phyloP scores from a whole-genome alignment of 2,888 invertebrate genomes.

The Cataglyphis livida region DNA sequence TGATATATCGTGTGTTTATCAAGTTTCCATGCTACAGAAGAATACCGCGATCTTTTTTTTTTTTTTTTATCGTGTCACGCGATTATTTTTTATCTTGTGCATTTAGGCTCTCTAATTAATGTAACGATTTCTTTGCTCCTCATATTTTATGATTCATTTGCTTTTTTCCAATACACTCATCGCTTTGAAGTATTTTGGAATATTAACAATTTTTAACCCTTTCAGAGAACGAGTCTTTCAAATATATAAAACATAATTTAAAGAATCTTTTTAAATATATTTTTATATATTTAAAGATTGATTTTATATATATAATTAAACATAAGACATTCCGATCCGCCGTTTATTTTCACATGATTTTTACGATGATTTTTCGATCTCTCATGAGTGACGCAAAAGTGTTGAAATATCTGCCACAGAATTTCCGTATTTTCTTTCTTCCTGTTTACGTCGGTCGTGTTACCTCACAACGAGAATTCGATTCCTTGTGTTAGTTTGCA shows the following conservation, averaged over 20 bases:
- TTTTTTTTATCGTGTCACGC: slow-evolving; percentile 29
- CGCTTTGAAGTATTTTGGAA: background rate
- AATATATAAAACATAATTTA: background rate
- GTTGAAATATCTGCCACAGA: background rate
- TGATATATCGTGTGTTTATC: slow-evolving; percentile 37
- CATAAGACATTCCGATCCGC: background rate
- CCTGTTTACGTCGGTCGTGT: slow-evolving; percentile 40
- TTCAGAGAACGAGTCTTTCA: background rate
- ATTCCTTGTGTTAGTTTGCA: background rate
- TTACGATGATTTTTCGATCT: background rate
- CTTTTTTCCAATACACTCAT: background rate
- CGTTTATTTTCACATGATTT: background rate
- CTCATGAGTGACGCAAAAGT: background rate
- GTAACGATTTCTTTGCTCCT: background rate
- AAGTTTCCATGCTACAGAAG: slow-evolving; percentile 17
- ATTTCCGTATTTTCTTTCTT: slow-evolving; percentile 23
- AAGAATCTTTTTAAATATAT: background rate
- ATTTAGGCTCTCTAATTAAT: slow-evolving; percentile 37
- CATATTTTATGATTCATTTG: slow-evolving; percentile 20
- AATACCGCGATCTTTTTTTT: slow-evolving; percentile 11
- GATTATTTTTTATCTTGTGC: slow-evolving; percentile 26
- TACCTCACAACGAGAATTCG: slow-evolving; percentile 3
- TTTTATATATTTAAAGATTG: background rate
- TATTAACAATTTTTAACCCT: background rate
- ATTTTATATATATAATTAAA: background rate